phyloP scores from a whole-genome alignment of 1,140 invertebrate species.

The Drosophila lini region DNA sequence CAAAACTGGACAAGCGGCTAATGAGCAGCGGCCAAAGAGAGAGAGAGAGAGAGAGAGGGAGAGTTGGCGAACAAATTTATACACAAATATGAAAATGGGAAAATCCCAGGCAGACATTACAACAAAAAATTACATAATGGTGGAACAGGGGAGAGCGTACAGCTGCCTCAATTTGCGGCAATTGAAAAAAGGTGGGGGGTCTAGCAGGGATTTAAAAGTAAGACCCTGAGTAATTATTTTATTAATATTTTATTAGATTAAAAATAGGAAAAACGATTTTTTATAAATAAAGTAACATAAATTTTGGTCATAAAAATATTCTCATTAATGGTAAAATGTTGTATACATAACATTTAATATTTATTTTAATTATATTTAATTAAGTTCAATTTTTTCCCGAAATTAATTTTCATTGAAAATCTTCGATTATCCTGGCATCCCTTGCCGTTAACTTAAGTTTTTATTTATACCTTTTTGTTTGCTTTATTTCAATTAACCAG shows the following conservation, averaged over 20 bases:
- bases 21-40: constrained; percentile 56
- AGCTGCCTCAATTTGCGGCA: constrained; percentile 8
- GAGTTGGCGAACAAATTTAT: constrained; percentile 34
- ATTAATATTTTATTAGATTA: too few relatives aligned
- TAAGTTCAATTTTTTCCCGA: not conserved
- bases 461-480: constrained; percentile 8
- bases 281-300: too few relatives aligned
- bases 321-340: too few relatives aligned
- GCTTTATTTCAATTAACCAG: constrained; percentile 68
- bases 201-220: not conserved
- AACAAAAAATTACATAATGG: constrained; percentile 1
- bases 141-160: not conserved
- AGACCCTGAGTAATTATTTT: not conserved
- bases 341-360: too few relatives aligned
- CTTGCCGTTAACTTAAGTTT: not conserved
- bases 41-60: not conserved
- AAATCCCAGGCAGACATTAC: constrained; percentile 27
- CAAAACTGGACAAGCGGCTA: constrained; percentile 64
- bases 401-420: not conserved
- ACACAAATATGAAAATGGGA: constrained; percentile 35
- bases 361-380: too few relatives aligned
- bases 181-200: not conserved
- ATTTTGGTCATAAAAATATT: too few relatives aligned
- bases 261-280: too few relatives aligned
- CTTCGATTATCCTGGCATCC: not conserved